These are phyloP conservation scores for Cotesia congregata DNA, from an alignment of 2,888 invertebrate genomes.

Conservation along the genomic window DNA sequence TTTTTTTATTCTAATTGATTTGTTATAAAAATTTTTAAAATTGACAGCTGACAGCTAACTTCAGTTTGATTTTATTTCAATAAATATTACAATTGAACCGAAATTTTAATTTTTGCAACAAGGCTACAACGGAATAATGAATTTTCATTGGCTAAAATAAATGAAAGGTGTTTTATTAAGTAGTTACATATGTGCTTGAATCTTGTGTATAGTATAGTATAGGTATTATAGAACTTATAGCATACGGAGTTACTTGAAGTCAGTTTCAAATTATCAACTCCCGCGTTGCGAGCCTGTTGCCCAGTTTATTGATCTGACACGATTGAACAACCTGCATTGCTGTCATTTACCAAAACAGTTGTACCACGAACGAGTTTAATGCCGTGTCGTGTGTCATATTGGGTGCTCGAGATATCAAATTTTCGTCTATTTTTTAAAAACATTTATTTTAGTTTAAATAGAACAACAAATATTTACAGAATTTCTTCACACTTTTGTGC, in stretches of 20 bases:
- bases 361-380: slow-evolving; percentile 53
- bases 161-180: neutral
- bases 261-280: slow-evolving; percentile 2
- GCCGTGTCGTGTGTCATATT: slow-evolving; percentile 7
- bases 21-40: no score
- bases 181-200: no score
- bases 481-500: neutral
- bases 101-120: no score
- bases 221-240: no score
- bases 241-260: slow-evolving; percentile 3
- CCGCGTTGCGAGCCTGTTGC: slow-evolving; percentile 61
- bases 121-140: neutral
- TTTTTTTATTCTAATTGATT: no score
- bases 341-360: slow-evolving; percentile 63
- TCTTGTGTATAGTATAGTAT: no score
- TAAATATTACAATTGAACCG: no score
- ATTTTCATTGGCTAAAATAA: slow-evolving; percentile 2
- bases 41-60: no score
- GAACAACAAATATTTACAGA: neutral
- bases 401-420: neutral
- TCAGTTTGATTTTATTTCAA: no score
- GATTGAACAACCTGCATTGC: slow-evolving; percentile 70
- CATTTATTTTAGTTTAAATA: neutral
- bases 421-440: neutral
- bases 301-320: slow-evolving; percentile 68